Evolutionary conservation across 2,888 invertebrate species (phyloP), one percentile per base, ranked within the genome.

Genomic region (Germaria angustata): DNA sequence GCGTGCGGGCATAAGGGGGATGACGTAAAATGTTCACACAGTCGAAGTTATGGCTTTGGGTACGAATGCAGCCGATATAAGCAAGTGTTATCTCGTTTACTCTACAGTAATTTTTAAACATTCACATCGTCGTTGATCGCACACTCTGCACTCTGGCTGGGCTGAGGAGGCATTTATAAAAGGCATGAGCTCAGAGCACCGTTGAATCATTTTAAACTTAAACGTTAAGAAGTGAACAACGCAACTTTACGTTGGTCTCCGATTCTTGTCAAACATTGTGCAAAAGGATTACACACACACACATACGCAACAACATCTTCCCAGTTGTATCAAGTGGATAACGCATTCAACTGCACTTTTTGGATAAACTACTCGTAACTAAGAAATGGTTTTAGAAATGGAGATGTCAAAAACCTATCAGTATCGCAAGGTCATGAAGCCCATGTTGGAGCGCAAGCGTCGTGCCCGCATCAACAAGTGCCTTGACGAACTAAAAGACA

Each of bases 391-490:
- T 69, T 87, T 91, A 72, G 91, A 91, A 84, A 91, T 91, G 90
- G 91, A 91, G 84, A 91, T 97, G 92, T 97, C 97, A 88, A 94
- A 97, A 91, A 97, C 97, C 88, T 97, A 97, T 92, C 97, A 97
- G 91, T 97, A 97, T 92, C 94, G 97, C 92, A 97, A 97, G 94
- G 96, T 97, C 90, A 97, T 97, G 96, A 97, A 97, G 91, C 97
- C 97, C 88, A 96, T 97, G 96, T 92, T 97, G 87, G 97, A 97
- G 92, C 93, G 97, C 87, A 96, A 97, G 90, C 94, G 97, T 81
- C 94, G 97, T 86, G 97, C 97, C 85, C 93, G 97, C 90, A 97
- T 97, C 92, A 97, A 97, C 92, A 95, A 96, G 87, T 97, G 97
- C 92, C 92, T 97, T 88, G 97, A 97, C 91, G 97, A 97, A 90